Evolutionary conservation across 2,797 vertebrate genomes (phyloP), one percentile per base, ranked within the genome.

Genomic region (Micropoecilia bifurca): DNA sequence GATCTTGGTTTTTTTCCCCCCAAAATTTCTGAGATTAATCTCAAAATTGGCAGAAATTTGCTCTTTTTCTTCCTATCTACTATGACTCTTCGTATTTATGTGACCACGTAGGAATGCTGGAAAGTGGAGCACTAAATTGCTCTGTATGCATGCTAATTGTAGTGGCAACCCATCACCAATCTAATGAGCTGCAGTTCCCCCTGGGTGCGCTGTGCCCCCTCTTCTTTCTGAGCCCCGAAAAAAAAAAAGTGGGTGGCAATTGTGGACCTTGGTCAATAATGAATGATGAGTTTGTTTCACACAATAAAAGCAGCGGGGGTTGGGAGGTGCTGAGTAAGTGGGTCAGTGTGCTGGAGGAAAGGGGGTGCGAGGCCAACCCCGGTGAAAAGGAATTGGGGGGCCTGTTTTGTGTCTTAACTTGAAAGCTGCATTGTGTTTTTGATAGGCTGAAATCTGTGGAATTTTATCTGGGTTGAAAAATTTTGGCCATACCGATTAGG

Each of bases 281-380:
- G 96, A 97, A 97, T 96, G 96, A 96, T 95, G 94, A 94, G 93
- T 95, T 95, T 97, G 96, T 97, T 96, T 95, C 94, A 88, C 92
- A 93, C 94, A 95, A 96, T 95, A 96, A 95, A 94, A 93, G 93
- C 88, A 90, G 91, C 90, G 93, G 93, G 92, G 92, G 90, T 95
- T 95, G 95, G 95, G 91, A 91, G 87, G 79, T 81, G 85, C 84
- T 91, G 85, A 93, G 85, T 92, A 95, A 96, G 94, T 96, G 93
- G 96, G 95, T 95, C 95, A 95, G 94, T 92, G 81, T 94, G 93
- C 91, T 92, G 91, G 57, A 91, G 90, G 91, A 88, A 91, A 90
- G 88, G 91, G 88, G 91, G 82, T 90, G 89, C 77, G 76, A 80
- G 80, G 89, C 88, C 84, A 75, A 84, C 85, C 89, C 88, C 82